phyloP scores from a whole-genome alignment of 2,113 vertebrate genomes.

The Solea solea region DNA sequence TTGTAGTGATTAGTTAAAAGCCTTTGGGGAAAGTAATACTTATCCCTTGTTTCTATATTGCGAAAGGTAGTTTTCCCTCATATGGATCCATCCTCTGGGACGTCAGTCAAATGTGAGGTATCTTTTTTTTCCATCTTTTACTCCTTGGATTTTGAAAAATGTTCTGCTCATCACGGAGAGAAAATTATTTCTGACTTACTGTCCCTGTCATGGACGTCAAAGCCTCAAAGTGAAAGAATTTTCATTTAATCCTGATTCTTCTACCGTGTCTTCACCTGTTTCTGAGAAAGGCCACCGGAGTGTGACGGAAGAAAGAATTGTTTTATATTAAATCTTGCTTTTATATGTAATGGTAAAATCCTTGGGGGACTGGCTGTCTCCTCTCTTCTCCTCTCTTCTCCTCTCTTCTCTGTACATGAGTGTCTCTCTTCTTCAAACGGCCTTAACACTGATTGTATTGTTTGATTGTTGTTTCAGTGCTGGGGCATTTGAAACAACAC shows the following conservation, averaged over 20 bases:
- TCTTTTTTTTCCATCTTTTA: background rate
- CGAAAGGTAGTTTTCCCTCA: constrained; percentile 9
- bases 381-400: background rate
- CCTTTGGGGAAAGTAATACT: background rate
- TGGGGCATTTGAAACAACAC: constrained; percentile 63
- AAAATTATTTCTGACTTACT: background rate
- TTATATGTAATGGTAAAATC: constrained; percentile 14
- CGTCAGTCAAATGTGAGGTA: background rate
- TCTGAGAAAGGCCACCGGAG: background rate
- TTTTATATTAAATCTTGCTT: background rate
- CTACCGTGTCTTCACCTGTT: background rate
- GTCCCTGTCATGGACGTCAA: background rate
- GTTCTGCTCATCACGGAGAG: background rate
- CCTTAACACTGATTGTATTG: constrained; percentile 6
- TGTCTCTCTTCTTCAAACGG: constrained; percentile 46
- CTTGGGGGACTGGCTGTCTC: constrained; percentile 6
- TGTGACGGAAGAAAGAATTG: constrained; percentile 8
- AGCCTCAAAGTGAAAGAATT: constrained; percentile 1
- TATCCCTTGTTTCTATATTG: background rate
- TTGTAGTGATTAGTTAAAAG: background rate
- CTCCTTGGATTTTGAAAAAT: background rate
- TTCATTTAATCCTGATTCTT: constrained; percentile 32
- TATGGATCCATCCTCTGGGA: background rate
- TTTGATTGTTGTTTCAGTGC: constrained; percentile 30
- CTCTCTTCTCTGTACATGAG: constrained; percentile 58